These are phyloP conservation scores for Dendrolimus punctatus DNA, from an alignment of 1,140 invertebrate genomes.

Conservation along the genomic window DNA sequence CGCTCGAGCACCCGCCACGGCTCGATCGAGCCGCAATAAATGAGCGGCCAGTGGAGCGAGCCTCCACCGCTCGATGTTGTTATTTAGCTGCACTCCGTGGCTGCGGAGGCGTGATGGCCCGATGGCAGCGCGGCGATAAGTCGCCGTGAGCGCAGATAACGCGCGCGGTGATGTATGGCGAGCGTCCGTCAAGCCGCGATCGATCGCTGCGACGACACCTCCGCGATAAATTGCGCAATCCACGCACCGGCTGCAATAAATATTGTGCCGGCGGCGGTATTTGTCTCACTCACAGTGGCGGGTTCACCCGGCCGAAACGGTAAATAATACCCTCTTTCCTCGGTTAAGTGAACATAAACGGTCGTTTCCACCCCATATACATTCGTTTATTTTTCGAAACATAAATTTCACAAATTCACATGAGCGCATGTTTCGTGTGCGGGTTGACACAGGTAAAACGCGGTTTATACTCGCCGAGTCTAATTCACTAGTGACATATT, in stretches of 20 bases:
- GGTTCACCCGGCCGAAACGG: conserved; percentile 64
- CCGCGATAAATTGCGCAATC: conserved; percentile 68
- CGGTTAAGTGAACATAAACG: conserved; percentile 71
- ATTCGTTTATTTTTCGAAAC: conserved; percentile 67
- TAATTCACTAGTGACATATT: too few species aligned
- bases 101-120: conserved; percentile 24
- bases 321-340: conserved; percentile 71
- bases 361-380: conserved; percentile 71
- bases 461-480: conserved; percentile 1
- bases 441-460: conserved; percentile 25
- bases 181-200: conserved; percentile 55
- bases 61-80: conserved; percentile 35
- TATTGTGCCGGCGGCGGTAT: conserved; percentile 61
- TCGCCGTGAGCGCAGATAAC: conserved; percentile 63
- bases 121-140: conserved; percentile 55
- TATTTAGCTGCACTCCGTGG: conserved; percentile 28
- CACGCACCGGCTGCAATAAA: conserved; percentile 67
- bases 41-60: conserved; percentile 30
- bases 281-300: conserved; percentile 67
- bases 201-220: conserved; percentile 65
- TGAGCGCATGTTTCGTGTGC: conserved; percentile 40
- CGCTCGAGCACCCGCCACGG: conserved; percentile 22
- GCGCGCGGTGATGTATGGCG: conserved; percentile 61
- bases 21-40: conserved; percentile 41
- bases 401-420: conserved; percentile 63